phyloP scores from a whole-genome alignment of 2,113 vertebrate species.

The Seriola dumerili region DNA sequence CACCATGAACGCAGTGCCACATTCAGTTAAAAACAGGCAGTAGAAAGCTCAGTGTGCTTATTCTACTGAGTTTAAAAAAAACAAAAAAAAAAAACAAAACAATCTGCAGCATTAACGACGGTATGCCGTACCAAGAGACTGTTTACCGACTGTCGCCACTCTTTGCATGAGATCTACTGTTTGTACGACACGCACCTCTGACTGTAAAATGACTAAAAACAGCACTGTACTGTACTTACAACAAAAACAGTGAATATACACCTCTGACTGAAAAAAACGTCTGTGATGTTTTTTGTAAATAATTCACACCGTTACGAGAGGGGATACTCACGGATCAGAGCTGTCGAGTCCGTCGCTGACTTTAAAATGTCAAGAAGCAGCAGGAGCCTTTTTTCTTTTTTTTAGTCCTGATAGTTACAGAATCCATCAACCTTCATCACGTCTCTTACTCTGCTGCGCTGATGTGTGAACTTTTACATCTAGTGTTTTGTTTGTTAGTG shows the following conservation, averaged over 20 bases:
- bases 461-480: slow-evolving; percentile 3
- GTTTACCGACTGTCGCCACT: slow-evolving; percentile 61
- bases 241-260: slow-evolving; percentile 45
- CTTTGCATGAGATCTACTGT: slow-evolving; percentile 72
- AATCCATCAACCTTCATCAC: neutral
- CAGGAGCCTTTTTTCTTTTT: slow-evolving; percentile 11
- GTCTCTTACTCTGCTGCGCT: slow-evolving; percentile 14
- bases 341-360: neutral
- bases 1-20: slow-evolving; percentile 31
- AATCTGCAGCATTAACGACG: slow-evolving; percentile 19
- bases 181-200: slow-evolving; percentile 52
- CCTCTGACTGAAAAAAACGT: slow-evolving; percentile 54
- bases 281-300: slow-evolving; percentile 73
- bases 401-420: neutral
- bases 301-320: slow-evolving; percentile 29
- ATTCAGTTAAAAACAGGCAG: slow-evolving; percentile 11
- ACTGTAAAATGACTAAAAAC: slow-evolving; percentile 61
- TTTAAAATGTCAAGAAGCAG: neutral
- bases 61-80: slow-evolving; percentile 20
- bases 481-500: neutral
- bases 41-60: slow-evolving; percentile 52
- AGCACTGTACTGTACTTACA: slow-evolving; percentile 66
- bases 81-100: neutral
- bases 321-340: slow-evolving; percentile 74
- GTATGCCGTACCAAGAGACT: slow-evolving; percentile 40